A percentile compares a stretch with the other conserved stretches of the same genome.
Evolutionary conservation across 2,113 vertebrate species (phyloP).

Genomic region (Macaca fascicularis): T2T-MFA8v1.1 NC_088376.1:149968501-149969000

Average conservation of each 20-base stretch:
- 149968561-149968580: not conserved
- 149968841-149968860: no score
- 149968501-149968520: not conserved
- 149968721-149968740: not conserved
- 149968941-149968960: not conserved
- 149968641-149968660: not conserved
- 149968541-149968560: not conserved
- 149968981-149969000: slow-evolving; percentile 11
- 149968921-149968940: no score
- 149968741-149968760: not conserved
- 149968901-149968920: no score
- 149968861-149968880: no score
- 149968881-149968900: no score
- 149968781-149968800: not conserved
- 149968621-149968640: not conserved
- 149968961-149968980: not conserved
- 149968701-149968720: slow-evolving; percentile 7
- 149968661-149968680: not conserved
- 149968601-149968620: not conserved
- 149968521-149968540: not conserved
- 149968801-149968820: no score
- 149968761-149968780: slow-evolving; percentile 6
- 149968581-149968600: not conserved
- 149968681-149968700: not conserved
- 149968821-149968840: no score